These are phyloP conservation scores for Tenthredo mesomela DNA, from an alignment of 2,888 invertebrate species.

Conservation along the genomic window DNA sequence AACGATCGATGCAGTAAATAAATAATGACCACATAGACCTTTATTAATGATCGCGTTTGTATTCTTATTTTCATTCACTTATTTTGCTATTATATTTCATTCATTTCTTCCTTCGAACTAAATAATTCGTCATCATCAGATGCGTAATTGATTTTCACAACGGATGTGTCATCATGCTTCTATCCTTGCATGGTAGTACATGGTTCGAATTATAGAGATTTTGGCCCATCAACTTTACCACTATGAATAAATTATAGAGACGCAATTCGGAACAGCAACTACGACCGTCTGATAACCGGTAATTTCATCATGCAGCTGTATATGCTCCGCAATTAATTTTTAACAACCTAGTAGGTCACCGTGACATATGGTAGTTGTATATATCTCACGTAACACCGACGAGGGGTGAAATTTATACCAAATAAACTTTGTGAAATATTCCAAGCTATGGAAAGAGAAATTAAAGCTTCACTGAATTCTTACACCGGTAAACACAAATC, in stretches of 20 bases:
- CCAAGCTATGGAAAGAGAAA: not conserved
- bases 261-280: not conserved
- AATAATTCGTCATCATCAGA: not conserved
- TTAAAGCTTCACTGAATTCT: not conserved
- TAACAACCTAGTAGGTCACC: not conserved
- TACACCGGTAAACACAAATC: not conserved
- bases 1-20: not conserved
- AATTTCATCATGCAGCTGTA: conserved; percentile 27
- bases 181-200: not conserved
- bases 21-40: not conserved
- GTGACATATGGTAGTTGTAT: not conserved
- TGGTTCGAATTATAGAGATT: conserved; percentile 34
- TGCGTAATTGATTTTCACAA: not conserved
- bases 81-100: not conserved
- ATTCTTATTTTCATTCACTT: not conserved
- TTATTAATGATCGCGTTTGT: not conserved
- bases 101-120: not conserved
- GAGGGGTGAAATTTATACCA: too few species aligned
- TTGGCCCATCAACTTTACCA: not conserved
- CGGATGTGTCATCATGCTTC: not conserved
- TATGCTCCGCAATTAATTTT: conserved; percentile 33
- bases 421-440: not conserved
- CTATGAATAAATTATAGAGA: conserved; percentile 7
- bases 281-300: conserved; percentile 20
- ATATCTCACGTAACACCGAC: not conserved